phyloP scores from a whole-genome alignment of 2,888 invertebrate genomes.

The Tetranychus piercei region DNA sequence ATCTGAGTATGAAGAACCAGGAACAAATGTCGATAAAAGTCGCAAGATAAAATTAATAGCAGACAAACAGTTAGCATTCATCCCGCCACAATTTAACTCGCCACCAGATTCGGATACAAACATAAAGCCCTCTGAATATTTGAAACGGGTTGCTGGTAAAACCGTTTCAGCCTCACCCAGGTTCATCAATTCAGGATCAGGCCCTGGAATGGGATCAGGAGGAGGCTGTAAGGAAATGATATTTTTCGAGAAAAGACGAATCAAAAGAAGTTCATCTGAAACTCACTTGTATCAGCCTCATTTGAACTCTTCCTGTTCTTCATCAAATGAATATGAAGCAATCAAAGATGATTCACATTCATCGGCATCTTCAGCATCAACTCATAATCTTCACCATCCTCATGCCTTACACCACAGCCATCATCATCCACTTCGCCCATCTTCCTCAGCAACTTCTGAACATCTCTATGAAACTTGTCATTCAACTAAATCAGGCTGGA shows the following conservation, averaged over 20 bases:
- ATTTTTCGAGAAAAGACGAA: slow-evolving; percentile 8
- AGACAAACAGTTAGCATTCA: slow-evolving; percentile 44
- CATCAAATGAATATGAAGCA: slow-evolving; percentile 6
- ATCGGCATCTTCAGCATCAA: neutral
- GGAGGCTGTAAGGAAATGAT: slow-evolving; percentile 10
- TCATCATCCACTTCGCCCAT: neutral
- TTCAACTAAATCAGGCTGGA: neutral
- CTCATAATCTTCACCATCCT: neutral
- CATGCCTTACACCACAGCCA: neutral
- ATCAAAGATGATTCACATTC: slow-evolving; percentile 9
- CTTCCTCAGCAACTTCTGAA: neutral
- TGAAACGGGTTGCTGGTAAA: slow-evolving; percentile 50
- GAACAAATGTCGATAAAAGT: neutral
- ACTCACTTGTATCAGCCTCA: slow-evolving; percentile 17
- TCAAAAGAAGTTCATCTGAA: slow-evolving; percentile 21
- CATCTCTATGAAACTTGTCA: slow-evolving; percentile 10
- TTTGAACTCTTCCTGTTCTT: neutral
- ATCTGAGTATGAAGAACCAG: neutral
- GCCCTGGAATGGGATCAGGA: neutral
- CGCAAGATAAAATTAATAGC: neutral
- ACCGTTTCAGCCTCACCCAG: slow-evolving; percentile 15
- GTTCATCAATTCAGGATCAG: neutral
- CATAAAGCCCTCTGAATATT: slow-evolving; percentile 78
- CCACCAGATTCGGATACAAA: slow-evolving; percentile 53
- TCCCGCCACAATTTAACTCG: slow-evolving; percentile 71